These are phyloP conservation scores for Ooceraea biroi DNA, from an alignment of 1,140 invertebrate species.

Conservation along the genomic window DNA sequence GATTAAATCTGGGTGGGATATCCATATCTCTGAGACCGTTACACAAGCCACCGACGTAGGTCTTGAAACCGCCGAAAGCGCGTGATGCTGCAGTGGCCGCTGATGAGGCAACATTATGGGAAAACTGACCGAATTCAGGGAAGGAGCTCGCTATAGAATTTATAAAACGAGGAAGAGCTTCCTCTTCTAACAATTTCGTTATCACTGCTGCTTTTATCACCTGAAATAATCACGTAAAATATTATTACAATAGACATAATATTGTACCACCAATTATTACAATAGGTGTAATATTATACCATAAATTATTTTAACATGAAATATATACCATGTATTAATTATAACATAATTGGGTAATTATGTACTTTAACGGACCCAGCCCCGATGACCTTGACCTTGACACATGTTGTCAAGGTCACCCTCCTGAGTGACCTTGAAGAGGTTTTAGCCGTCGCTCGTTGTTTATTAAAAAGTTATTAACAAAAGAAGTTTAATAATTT, in stretches of 20 bases:
- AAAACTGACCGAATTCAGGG: neutral
- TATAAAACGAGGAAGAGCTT: neutral
- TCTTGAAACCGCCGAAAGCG: neutral
- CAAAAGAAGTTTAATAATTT: too few species aligned
- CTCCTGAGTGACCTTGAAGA: too few species aligned
- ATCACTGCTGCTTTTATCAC: conserved; percentile 17
- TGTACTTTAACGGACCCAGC: too few species aligned
- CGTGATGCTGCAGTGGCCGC: neutral
- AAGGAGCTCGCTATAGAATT: neutral
- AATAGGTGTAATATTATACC: neutral
- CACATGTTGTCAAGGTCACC: too few species aligned
- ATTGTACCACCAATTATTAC: neutral
- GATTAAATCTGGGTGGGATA: neutral
- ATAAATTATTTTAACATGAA: too few species aligned
- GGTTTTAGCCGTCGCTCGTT: too few species aligned
- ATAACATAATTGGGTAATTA: too few species aligned
- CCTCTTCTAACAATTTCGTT: neutral
- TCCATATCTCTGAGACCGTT: neutral
- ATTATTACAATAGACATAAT: neutral
- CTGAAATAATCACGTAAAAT: conserved; percentile 26
- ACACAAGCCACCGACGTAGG: neutral
- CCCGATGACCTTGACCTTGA: too few species aligned
- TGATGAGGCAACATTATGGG: neutral
- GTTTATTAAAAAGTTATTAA: too few species aligned
- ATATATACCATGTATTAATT: too few species aligned